Evolutionary conservation across 2,113 vertebrate species (phyloP).

Genomic region (Butorides virescens): DNA sequence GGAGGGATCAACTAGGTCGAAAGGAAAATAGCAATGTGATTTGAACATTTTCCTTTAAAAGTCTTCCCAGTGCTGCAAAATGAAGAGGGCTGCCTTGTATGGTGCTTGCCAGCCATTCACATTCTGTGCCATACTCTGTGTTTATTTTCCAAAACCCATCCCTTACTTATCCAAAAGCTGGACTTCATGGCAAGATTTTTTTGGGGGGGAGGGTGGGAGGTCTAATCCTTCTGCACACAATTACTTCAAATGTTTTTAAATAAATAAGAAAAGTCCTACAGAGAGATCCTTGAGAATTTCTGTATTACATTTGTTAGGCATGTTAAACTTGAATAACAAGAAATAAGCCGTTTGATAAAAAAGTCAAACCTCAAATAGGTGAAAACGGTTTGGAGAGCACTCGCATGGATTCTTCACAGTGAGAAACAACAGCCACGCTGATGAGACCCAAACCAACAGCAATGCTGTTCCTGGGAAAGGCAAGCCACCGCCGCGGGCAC

Average conservation of each 20-base stretch:
- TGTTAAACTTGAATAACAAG: background rate
- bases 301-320: background rate
- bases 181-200: background rate
- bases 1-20: background rate
- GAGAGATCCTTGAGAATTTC: background rate
- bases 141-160: background rate
- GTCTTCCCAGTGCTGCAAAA: background rate
- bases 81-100: background rate
- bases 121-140: background rate
- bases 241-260: background rate
- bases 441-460: background rate
- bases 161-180: background rate
- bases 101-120: background rate
- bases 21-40: background rate
- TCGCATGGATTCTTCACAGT: background rate
- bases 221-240: background rate
- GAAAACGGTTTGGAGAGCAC: background rate
- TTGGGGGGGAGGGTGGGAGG: accelerated
- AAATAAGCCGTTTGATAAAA: background rate
- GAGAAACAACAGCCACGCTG: background rate
- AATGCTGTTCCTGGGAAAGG: background rate
- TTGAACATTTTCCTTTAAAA: background rate
- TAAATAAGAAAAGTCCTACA: background rate
- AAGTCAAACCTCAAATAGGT: background rate
- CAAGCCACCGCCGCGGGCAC: background rate